Evolutionary conservation across 2,113 vertebrate species (phyloP).

Genomic region (Nesogale talazaci): DNA sequence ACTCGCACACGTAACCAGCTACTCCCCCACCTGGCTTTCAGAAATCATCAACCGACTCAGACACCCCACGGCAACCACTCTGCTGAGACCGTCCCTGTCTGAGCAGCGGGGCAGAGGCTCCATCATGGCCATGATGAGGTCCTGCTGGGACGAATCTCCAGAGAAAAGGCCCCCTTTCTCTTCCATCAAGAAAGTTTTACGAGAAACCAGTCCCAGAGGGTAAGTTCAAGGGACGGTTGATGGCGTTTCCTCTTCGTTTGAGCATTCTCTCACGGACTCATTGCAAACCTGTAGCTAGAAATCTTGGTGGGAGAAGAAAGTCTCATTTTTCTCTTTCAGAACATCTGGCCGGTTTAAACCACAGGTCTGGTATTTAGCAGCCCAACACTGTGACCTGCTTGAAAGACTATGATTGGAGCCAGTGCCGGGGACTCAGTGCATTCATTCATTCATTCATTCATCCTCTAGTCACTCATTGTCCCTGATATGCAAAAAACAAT

Average conservation of each 20-base stretch:
- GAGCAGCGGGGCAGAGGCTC: slow-evolving; percentile 82
- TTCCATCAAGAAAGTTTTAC: slow-evolving; percentile 84
- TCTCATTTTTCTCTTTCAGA: too few relatives aligned
- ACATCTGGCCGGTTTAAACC: too few relatives aligned
- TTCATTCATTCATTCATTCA: neutral
- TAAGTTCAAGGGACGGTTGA: too few relatives aligned
- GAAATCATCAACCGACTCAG: slow-evolving; percentile 88
- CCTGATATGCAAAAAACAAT: neutral
- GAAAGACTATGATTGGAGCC: neutral
- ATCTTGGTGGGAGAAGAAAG: too few relatives aligned
- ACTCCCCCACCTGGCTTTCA: slow-evolving; percentile 61
- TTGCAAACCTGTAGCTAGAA: too few relatives aligned
- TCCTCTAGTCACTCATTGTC: neutral
- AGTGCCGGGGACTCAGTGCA: neutral
- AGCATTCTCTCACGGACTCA: too few relatives aligned
- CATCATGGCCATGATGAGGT: slow-evolving; percentile 79
- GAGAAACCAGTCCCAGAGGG: slow-evolving; percentile 86
- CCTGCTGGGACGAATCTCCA: slow-evolving; percentile 89
- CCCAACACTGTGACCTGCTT: too few relatives aligned
- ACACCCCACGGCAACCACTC: slow-evolving; percentile 72
- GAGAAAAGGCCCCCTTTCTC: slow-evolving; percentile 86
- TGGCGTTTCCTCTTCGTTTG: neutral
- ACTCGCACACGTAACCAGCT: neutral
- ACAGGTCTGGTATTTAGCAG: too few relatives aligned
- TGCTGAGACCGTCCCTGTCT: slow-evolving; percentile 82